Percentiles rank a stretch among this genome's conserved stretches.
These are phyloP conservation scores for Caenorhabditis wallacei DNA, from an alignment of 2,888 invertebrate genomes.

Conservation along the genomic window DNA sequence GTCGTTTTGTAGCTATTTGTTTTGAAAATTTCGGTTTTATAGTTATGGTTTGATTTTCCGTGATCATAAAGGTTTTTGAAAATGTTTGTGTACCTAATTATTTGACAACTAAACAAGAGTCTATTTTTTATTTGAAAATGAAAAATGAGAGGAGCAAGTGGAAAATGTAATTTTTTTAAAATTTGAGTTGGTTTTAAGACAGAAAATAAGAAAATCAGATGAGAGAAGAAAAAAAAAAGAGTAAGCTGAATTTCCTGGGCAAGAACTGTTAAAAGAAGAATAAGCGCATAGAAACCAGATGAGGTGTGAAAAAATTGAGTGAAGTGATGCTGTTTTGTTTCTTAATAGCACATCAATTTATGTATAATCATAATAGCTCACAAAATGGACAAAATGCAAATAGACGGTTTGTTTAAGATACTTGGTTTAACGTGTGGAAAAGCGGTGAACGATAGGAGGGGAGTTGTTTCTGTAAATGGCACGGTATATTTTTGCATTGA, in stretches of 20 bases:
- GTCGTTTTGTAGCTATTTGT: no score
- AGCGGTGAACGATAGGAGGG: background rate
- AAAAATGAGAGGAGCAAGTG: no score
- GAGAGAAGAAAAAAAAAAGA: background rate
- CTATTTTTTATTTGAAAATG: no score
- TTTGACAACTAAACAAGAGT: no score
- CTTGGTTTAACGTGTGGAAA: slow-evolving; percentile 8
- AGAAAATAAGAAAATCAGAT: background rate
- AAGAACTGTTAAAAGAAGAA: slow-evolving; percentile 52
- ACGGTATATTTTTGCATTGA: slow-evolving; percentile 31
- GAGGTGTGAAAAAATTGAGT: background rate
- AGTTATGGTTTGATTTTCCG: no score
- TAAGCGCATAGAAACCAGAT: slow-evolving; percentile 57
- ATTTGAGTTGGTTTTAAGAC: no score
- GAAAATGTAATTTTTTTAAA: no score
- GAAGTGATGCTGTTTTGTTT: slow-evolving; percentile 6
- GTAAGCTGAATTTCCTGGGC: slow-evolving; percentile 49
- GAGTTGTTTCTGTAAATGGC: slow-evolving; percentile 31
- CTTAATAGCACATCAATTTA: slow-evolving; percentile 50
- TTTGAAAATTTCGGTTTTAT: no score
- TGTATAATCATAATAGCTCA: slow-evolving; percentile 21
- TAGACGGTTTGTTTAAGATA: background rate
- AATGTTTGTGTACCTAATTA: no score
- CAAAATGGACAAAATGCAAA: slow-evolving; percentile 7
- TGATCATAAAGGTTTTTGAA: no score